A percentile compares a stretch with the other conserved stretches of the same genome.
Evolutionary conservation across 2,888 invertebrate species (phyloP).

Genomic region (Dryocosmus kuriphilus): DNA sequence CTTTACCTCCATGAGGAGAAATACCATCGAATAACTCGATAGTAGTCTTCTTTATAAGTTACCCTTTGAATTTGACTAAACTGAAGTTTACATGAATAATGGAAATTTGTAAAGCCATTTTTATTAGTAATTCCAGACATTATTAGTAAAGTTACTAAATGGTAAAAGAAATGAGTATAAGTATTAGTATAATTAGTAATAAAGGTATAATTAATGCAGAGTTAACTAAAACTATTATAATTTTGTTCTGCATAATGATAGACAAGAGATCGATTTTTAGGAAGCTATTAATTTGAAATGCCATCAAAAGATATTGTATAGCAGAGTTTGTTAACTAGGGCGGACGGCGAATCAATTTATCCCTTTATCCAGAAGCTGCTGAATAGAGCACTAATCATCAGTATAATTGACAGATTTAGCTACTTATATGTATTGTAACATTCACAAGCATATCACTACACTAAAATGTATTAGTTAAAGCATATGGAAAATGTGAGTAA

Average conservation of each 20-base stretch:
- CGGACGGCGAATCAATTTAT: not conserved
- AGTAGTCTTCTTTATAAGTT: not conserved
- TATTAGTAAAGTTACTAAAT: not conserved
- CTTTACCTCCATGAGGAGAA: slow-evolving; percentile 11
- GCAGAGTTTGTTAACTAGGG: slow-evolving; percentile 2
- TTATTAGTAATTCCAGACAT: not conserved
- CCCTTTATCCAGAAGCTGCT: slow-evolving; percentile 9
- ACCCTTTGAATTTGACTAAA: not conserved
- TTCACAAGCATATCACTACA: slow-evolving; percentile 69
- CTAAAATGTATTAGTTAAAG: slow-evolving; percentile 62
- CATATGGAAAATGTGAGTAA: slow-evolving; percentile 51
- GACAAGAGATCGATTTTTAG: not conserved
- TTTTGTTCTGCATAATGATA: not conserved
- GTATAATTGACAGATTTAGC: slow-evolving; percentile 12
- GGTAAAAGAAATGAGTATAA: not conserved
- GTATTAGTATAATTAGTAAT: not conserved
- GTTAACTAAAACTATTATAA: not conserved
- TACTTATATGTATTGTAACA: slow-evolving; percentile 64
- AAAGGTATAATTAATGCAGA: not conserved
- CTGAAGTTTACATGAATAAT: not conserved
- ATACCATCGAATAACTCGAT: not conserved
- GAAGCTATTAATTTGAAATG: not conserved
- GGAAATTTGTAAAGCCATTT: not conserved
- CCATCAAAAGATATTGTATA: not conserved
- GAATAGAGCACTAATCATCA: slow-evolving; percentile 35